Percentiles rank a stretch among this genome's conserved stretches.
phyloP scores from a whole-genome alignment of 2,797 vertebrate genomes.

The Sitta carolinensis region DNA sequence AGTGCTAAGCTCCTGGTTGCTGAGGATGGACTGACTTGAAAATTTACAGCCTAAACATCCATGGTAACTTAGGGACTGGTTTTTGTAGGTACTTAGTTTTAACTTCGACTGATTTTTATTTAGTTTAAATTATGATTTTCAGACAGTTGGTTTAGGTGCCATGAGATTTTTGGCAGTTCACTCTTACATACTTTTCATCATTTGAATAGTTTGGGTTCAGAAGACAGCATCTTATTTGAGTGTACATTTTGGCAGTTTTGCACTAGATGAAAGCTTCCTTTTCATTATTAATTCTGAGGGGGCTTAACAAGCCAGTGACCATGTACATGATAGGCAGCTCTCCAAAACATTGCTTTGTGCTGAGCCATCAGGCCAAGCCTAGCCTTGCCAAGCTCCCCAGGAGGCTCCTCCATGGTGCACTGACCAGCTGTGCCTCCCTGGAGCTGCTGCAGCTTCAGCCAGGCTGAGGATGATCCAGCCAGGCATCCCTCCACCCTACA shows the following conservation, averaged over 20 bases:
- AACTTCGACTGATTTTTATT: background rate
- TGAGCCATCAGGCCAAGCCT: background rate
- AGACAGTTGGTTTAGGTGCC: background rate
- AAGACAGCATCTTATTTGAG: background rate
- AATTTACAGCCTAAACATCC: background rate
- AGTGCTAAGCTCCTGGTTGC: background rate
- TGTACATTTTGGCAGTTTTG: background rate
- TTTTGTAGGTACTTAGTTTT: background rate
- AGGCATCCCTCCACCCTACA: background rate
- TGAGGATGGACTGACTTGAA: background rate
- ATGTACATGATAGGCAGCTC: background rate
- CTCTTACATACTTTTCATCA: background rate
- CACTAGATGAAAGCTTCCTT: background rate
- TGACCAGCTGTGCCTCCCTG: background rate
- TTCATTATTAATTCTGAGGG: background rate
- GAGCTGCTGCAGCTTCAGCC: background rate
- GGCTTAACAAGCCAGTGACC: background rate
- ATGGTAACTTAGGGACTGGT: background rate
- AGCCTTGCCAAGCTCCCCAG: background rate
- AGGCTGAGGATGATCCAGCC: background rate
- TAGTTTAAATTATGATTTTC: background rate
- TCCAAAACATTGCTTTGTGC: background rate
- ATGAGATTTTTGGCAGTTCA: background rate
- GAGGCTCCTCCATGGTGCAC: background rate
- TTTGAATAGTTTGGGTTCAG: background rate